These are phyloP conservation scores for Lacerta agilis DNA, from an alignment of 2,797 vertebrate species.

Conservation along the genomic window DNA sequence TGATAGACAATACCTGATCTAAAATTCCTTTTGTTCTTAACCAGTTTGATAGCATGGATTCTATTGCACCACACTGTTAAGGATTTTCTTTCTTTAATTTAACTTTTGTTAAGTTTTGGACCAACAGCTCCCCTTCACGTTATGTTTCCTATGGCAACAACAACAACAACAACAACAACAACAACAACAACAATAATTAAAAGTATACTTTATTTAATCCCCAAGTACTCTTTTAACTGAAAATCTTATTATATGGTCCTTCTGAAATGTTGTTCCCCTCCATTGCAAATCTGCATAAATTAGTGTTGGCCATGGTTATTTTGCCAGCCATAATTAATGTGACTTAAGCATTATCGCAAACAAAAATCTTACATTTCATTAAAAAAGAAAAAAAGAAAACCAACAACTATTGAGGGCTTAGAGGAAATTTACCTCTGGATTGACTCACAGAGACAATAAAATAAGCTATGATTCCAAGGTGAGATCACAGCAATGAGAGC, in stretches of 20 bases:
- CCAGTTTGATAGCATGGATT: slow-evolving; percentile 82
- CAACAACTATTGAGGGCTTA: slow-evolving; percentile 41
- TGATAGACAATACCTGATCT: slow-evolving; percentile 86
- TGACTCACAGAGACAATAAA: background rate
- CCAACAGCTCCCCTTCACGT: background rate
- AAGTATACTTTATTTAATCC: slow-evolving; percentile 56
- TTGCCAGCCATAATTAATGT: slow-evolving; percentile 62
- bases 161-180: slow-evolving; percentile 46
- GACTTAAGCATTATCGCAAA: slow-evolving; percentile 65
- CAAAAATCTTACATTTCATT: slow-evolving; percentile 66
- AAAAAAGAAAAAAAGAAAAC: background rate
- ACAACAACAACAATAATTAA: slow-evolving; percentile 31
- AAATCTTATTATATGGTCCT: slow-evolving; percentile 66
- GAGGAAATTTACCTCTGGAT: background rate
- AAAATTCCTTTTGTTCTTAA: slow-evolving; percentile 86
- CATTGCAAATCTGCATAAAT: slow-evolving; percentile 63
- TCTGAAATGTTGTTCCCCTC: slow-evolving; percentile 58
- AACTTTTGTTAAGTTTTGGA: slow-evolving; percentile 55
- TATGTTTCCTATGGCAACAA: background rate
- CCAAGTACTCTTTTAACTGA: slow-evolving; percentile 27
- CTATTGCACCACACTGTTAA: slow-evolving; percentile 71
- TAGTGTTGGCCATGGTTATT: slow-evolving; percentile 65
- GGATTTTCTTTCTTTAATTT: slow-evolving; percentile 74
- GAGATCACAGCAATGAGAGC: background rate
- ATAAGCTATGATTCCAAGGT: background rate